Evolutionary conservation across 2,888 invertebrate species (phyloP).

Genomic region (Tachina lurida): DNA sequence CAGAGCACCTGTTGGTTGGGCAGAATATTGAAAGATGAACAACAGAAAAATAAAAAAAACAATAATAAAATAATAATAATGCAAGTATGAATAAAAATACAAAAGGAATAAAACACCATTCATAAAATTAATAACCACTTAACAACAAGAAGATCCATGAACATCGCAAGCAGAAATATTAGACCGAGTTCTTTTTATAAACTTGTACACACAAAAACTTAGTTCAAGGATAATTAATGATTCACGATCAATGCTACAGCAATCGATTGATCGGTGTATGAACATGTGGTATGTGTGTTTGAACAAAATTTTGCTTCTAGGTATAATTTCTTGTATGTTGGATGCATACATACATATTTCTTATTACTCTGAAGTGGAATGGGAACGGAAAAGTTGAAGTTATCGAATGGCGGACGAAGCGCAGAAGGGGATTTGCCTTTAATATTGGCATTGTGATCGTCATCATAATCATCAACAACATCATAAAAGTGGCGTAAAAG

Average conservation of each 20-base stretch:
- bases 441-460: slow-evolving; percentile 56
- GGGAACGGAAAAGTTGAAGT: slow-evolving; percentile 1
- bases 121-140: slow-evolving; percentile 55
- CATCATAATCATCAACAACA: slow-evolving; percentile 57
- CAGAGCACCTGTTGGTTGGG: slow-evolving; percentile 63
- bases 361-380: slow-evolving; percentile 6
- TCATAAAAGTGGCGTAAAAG: slow-evolving; percentile 58
- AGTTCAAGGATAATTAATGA: slow-evolving; percentile 79
- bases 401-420: neutral
- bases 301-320: slow-evolving; percentile 42
- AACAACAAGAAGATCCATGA: slow-evolving; percentile 48
- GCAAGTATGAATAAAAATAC: neutral
- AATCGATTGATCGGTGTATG: slow-evolving; percentile 71
- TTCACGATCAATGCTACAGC: slow-evolving; percentile 77
- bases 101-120: slow-evolving; percentile 22
- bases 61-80: neutral
- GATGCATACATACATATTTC: neutral
- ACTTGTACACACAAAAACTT: slow-evolving; percentile 33
- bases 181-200: slow-evolving; percentile 39
- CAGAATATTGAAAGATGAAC: slow-evolving; percentile 25
- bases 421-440: slow-evolving; percentile 35
- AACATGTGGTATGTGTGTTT: neutral
- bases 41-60: slow-evolving; percentile 12
- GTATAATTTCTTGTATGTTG: slow-evolving; percentile 26
- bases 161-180: slow-evolving; percentile 48